phyloP scores from a whole-genome alignment of 2,113 vertebrate genomes.

The Myiozetetes cayanensis region DNA sequence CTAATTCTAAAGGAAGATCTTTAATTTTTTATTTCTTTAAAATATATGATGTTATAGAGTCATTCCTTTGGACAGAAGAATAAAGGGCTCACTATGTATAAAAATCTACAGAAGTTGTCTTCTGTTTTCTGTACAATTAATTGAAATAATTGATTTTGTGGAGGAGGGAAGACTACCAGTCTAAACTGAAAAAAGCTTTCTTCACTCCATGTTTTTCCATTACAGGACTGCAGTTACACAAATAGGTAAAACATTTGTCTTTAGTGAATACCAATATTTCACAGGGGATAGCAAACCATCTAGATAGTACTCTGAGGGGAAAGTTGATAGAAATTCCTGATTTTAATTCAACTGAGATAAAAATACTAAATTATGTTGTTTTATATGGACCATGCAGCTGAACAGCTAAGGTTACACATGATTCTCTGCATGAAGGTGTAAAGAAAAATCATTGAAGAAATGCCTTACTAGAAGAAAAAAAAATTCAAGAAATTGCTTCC shows the following conservation, averaged over 20 bases:
- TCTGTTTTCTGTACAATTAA: background rate
- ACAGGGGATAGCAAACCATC: background rate
- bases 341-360: background rate
- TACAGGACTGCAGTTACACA: background rate
- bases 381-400: rapidly evolving
- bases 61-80: background rate
- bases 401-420: background rate
- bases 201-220: background rate
- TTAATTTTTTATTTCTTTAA: background rate
- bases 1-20: background rate
- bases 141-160: background rate
- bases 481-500: background rate
- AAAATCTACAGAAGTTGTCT: background rate
- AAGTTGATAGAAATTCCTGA: background rate
- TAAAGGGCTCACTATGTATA: background rate
- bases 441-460: background rate
- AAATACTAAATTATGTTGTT: background rate
- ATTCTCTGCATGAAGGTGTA: background rate
- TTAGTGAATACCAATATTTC: background rate
- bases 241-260: background rate
- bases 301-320: background rate
- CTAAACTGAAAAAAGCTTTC: background rate
- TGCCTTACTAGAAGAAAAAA: background rate
- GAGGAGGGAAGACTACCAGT: background rate
- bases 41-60: background rate